These are phyloP conservation scores for Tridacna gigas DNA, from an alignment of 2,888 invertebrate genomes.

Conservation along the genomic window DNA sequence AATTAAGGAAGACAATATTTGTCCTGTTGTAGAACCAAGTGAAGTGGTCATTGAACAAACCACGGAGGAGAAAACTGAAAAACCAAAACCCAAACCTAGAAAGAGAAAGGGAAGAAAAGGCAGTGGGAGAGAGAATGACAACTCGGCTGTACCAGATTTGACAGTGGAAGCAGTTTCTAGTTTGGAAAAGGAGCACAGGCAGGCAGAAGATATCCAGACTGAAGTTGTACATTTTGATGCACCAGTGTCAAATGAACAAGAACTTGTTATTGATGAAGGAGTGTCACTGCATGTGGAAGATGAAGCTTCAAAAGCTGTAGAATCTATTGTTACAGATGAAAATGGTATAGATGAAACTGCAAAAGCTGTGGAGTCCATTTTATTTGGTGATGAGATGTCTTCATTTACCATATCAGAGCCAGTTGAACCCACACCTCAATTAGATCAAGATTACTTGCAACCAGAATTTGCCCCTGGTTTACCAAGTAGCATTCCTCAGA, in stretches of 20 bases:
- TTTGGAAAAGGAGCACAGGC: constrained; percentile 50
- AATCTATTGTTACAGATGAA: constrained; percentile 60
- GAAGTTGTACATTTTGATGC: constrained; percentile 62
- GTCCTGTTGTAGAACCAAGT: constrained; percentile 61
- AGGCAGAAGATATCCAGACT: constrained; percentile 50
- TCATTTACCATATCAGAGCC: constrained; percentile 56
- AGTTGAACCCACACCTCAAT: constrained; percentile 56
- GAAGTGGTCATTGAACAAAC: constrained; percentile 61
- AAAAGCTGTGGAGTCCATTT: constrained; percentile 62
- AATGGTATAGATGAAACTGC: constrained; percentile 62
- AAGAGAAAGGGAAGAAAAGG: constrained; percentile 54
- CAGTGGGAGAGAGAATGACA: constrained; percentile 47
- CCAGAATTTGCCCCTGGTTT: constrained; percentile 59
- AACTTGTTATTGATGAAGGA: constrained; percentile 70
- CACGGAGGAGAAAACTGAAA: constrained; percentile 47
- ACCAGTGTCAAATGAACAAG: constrained; percentile 62
- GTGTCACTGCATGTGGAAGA: constrained; percentile 67
- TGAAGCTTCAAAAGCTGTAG: constrained; percentile 65
- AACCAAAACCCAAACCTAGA: constrained; percentile 45
- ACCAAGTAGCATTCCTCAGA: constrained; percentile 43
- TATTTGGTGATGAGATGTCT: constrained; percentile 53
- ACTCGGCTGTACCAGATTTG: constrained; percentile 21
- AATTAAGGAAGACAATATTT: constrained; percentile 61
- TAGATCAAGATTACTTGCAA: constrained; percentile 60
- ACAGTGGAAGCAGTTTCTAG: constrained; percentile 60